Evolutionary conservation across 2,797 vertebrate genomes (phyloP), one percentile per base, ranked within the genome.

Genomic region (Cetoscarus ocellatus): DNA sequence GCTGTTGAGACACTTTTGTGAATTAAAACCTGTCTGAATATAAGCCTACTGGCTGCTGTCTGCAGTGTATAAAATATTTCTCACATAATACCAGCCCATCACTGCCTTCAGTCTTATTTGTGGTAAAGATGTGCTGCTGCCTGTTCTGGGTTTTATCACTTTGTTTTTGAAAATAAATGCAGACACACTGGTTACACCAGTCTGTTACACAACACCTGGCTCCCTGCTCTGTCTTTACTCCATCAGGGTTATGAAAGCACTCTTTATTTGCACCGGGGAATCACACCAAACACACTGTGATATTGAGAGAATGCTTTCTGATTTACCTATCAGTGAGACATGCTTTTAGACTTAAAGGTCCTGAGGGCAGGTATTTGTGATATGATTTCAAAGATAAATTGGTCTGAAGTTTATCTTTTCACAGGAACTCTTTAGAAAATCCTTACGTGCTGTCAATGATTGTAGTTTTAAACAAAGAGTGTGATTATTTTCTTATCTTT

Each of bases 121-220:
- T 27, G 65, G 53, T 35, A 64, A 65, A 83, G 39, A 56, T 42
- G 27, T 39, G 50, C 47, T 18, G 57, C 51, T 48, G 8, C 18
- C 8, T 65, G 34, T 17, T 34, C 8, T 17, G 63, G 1, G 42
- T 63, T 73, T 48, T 48, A 17, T 63, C 10, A 13, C 62, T 66
- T 40, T 68, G 54, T 67, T 73, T 70, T 53, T 42, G 51, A 52
- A 67, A 71, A 61, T 70, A 51, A 69, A 85, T 80, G 75, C 45
- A 42, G 66, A 67, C 67, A 47, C 76, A 84, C 81, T 82, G 80
- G 88, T 87, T 84, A 3, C 67, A 67, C 86, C 66, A 71, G 86
- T 84, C 17, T 81, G 72, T 88, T 76, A 79, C 63, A 47, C 80
- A 78, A 80, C 59, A 78, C 83, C 67, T 44, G 34, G 61, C 66